Conservation (phyloP, 2,888 invertebrate species). For the Caenorhabditis sinica region DNA sequence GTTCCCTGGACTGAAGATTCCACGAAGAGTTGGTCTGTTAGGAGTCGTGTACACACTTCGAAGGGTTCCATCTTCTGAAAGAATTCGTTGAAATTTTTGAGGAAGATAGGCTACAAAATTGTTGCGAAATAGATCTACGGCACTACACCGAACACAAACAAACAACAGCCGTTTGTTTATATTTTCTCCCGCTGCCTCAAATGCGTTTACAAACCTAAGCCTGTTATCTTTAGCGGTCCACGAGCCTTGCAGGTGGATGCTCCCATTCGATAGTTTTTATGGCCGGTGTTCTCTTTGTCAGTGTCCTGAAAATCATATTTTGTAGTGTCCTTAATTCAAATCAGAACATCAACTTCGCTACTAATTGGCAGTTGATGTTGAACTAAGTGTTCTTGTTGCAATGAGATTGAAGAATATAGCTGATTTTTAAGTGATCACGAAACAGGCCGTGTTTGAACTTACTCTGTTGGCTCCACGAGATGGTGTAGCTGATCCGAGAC, state of each 20-base stretch:
- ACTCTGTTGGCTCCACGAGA: conserved; percentile 21
- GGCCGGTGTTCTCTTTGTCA: conserved; percentile 54
- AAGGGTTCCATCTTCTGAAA: conserved; percentile 69
- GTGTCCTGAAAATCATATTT: conserved; percentile 32
- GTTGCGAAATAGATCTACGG: conserved; percentile 37
- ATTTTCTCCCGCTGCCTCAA: background rate
- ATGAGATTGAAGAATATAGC: too few relatives aligned
- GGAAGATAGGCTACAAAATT: background rate
- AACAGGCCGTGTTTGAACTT: background rate
- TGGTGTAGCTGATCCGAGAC: conserved; percentile 45
- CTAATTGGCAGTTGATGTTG: too few relatives aligned
- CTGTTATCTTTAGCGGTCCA: conserved; percentile 63
- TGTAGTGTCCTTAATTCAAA: too few relatives aligned
- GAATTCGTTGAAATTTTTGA: too few relatives aligned
- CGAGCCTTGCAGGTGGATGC: conserved; percentile 61
- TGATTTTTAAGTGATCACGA: too few relatives aligned
- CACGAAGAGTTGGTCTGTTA: conserved; percentile 69
- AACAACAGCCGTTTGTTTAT: conserved; percentile 16
- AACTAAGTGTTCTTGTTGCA: too few relatives aligned
- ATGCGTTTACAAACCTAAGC: conserved; percentile 42
- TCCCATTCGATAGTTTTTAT: conserved; percentile 57
- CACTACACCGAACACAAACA: conserved; percentile 1
- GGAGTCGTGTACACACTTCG: conserved; percentile 75
- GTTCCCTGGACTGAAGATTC: conserved; percentile 71
- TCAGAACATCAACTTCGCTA: too few relatives aligned